Base-by-base conservation (phyloP, 2,113 vertebrate species). In the Drymodes brunneopygia region DNA sequence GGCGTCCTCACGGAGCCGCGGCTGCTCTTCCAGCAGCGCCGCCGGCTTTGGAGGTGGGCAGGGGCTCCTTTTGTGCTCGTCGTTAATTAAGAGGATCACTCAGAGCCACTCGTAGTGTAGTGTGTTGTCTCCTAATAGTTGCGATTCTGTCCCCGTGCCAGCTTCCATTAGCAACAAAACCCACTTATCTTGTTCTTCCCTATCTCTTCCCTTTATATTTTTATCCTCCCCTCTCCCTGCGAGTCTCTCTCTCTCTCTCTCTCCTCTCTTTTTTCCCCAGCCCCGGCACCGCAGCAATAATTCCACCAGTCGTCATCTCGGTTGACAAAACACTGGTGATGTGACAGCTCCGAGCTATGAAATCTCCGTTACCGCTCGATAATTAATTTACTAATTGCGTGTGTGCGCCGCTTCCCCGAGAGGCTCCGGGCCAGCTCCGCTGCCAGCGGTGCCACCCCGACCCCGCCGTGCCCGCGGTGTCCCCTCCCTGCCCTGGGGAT, bases 81-180 rank as follows among this genome's bases (percentile, higher is more conserved):
- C 56, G 88, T 81, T 97, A 97, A 97, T 97, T 96, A 96, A 96
- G 97, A 77, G 81, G 93, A 85, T 95, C 96, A 92, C 85, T 97
- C 95, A 77, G 93, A 97, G 88, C 88, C 86, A 54, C 96, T 95
- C 88, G 82, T 92, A 96, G 80, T 23, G 92, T 86, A 93, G 86
- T 19, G 92, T 95, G 96, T 97, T 97, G 95, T 95, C 95, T 90
- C 62, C 85, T 91, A 94, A 95, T 44, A 86, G 96, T 78, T 58
- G 92, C 44, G 15, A 88, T 97, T 73, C 96, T 93, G 93, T 95
- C 91, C 92, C 93, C 5, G 92, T 87, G 96, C 97, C 95, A 97
- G 91, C 93, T 96, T 87, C 94, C 97, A 96, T 96, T 96, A 97
- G 97, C 95, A 97, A 97, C 95, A 96, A 97, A 97, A 96, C 97